Percentiles rank a stretch among this genome's conserved stretches.
Conservation (phyloP, 2,888 invertebrate species). For the Dynastes hyllus region DNA sequence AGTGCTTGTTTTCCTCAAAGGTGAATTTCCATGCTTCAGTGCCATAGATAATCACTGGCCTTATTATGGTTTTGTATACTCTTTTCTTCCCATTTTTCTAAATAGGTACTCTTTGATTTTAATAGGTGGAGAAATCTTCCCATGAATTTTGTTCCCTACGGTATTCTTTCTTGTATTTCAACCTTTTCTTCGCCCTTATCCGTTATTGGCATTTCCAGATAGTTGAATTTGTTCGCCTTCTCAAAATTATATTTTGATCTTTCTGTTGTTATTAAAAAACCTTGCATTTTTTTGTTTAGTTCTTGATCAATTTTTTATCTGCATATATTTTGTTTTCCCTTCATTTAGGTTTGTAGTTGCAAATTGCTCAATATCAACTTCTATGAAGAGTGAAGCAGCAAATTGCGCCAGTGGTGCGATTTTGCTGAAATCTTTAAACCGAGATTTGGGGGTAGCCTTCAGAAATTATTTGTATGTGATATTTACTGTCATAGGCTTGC, state of each 20-base stretch:
- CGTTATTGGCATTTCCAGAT: neutral
- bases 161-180: neutral
- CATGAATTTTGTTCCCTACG: neutral
- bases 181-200: neutral
- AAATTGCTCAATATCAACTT: no score
- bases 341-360: no score
- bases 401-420: no score
- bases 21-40: neutral
- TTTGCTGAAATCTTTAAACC: no score
- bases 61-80: neutral
- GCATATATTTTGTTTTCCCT: no score
- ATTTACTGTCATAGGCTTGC: no score
- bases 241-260: neutral
- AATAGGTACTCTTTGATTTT: neutral
- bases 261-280: neutral
- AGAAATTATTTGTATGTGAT: no score
- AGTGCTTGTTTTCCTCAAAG: neutral
- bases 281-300: no score
- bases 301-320: no score
- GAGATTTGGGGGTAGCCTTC: no score
- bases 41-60: neutral
- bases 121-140: neutral
- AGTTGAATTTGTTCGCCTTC: neutral
- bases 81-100: slow-evolving; percentile 4
- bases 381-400: no score